Conservation (phyloP, 2,888 invertebrate genomes). For the Scaeva pyrastri region DNA sequence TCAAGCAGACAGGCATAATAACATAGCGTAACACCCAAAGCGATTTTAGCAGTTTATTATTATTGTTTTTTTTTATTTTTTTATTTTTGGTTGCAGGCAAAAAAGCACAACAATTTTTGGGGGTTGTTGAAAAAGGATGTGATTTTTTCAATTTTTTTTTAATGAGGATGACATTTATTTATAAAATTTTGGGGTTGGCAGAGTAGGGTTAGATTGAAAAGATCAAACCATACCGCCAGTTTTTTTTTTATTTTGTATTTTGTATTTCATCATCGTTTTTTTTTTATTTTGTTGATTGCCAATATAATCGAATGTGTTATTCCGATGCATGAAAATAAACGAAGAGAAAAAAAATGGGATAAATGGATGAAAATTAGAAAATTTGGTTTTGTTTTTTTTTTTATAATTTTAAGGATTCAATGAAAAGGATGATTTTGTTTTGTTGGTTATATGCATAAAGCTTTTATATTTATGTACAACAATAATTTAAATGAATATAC, state of each 20-base stretch:
- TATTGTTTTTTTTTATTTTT: neutral
- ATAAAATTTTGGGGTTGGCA: conserved; percentile 59
- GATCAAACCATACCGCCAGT: conserved; percentile 69
- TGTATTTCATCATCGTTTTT: conserved; percentile 40
- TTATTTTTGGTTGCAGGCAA: conserved; percentile 28
- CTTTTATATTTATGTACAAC: conserved; percentile 36
- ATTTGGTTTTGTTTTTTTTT: neutral
- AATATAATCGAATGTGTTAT: conserved; percentile 58
- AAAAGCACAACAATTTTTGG: conserved; percentile 62
- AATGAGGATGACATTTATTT: conserved; percentile 60
- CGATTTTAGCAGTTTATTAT: conserved; percentile 30
- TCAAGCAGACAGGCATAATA: conserved; percentile 16
- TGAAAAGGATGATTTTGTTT: neutral
- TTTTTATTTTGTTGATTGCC: conserved; percentile 56
- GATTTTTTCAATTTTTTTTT: conserved; percentile 29
- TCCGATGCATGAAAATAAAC: conserved; percentile 73
- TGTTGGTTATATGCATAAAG: conserved; percentile 42
- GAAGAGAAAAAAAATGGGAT: conserved; percentile 53
- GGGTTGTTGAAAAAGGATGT: conserved; percentile 43
- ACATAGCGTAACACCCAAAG: conserved; percentile 36
- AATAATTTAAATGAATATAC: neutral
- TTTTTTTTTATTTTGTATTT: no score
- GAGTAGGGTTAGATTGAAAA: conserved; percentile 59
- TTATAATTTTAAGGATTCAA: neutral
- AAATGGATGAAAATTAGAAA: conserved; percentile 39